Evolutionary conservation across 1,140 invertebrate species (phyloP).

Genomic region (Cylas formicarius): DNA sequence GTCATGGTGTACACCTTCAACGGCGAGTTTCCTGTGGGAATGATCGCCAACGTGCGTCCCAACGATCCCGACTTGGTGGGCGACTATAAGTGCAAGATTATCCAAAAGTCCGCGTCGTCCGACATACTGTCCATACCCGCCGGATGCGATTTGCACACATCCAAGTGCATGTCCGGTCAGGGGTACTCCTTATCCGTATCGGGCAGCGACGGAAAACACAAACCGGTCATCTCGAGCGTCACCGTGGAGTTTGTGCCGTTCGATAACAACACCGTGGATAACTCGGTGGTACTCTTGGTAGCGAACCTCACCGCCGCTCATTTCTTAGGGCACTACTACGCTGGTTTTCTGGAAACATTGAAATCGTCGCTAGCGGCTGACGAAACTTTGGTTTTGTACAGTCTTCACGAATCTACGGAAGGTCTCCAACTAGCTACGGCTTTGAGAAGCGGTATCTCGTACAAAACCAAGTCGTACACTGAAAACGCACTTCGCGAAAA

Average conservation of each 20-base stretch:
- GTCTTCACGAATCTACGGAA: constrained; percentile 55
- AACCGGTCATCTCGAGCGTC: constrained; percentile 75
- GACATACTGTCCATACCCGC: constrained; percentile 64
- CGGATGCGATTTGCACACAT: constrained; percentile 71
- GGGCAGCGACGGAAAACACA: constrained; percentile 83
- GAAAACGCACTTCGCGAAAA: constrained; percentile 57
- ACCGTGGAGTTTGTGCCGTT: constrained; percentile 74
- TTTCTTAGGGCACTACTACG: constrained; percentile 70
- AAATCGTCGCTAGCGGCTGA: constrained; percentile 55
- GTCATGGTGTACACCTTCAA: constrained; percentile 75
- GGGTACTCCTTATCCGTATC: constrained; percentile 69
- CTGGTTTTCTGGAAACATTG: constrained; percentile 62
- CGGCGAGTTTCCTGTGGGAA: constrained; percentile 61
- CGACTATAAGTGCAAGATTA: constrained; percentile 77
- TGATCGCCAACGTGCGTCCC: constrained; percentile 85
- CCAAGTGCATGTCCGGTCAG: constrained; percentile 57
- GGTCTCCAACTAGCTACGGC: constrained; percentile 66
- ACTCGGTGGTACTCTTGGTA: constrained; percentile 71
- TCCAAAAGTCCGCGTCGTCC: constrained; percentile 50
- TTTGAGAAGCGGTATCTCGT: constrained; percentile 46
- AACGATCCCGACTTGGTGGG: constrained; percentile 83
- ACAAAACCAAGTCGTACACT: constrained; percentile 54
- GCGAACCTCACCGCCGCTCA: constrained; percentile 61
- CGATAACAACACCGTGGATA: constrained; percentile 72
- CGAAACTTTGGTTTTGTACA: constrained; percentile 63